Evolutionary conservation across 2,113 vertebrate species (phyloP), one percentile per base, ranked within the genome.

Genomic region (Dicaeum eximium): DNA sequence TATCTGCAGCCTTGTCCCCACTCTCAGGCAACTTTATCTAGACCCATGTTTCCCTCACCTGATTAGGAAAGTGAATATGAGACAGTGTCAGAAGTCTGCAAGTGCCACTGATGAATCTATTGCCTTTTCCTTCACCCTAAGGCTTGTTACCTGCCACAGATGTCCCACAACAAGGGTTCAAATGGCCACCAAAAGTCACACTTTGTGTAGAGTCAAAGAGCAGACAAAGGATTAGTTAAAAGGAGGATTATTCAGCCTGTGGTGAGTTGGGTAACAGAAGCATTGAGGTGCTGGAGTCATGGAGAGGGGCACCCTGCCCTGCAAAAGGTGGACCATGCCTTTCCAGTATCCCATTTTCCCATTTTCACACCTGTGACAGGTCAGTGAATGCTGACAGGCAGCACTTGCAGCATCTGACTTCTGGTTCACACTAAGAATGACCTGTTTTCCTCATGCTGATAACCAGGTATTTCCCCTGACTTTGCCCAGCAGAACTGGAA

Each of bases 81-180:
- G 91, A 40, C 72, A 56, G 21, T 88, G 95, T 95, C 92, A 95
- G 82, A 85, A 92, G 51, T 22, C 72, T 83, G 80, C 80, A 94
- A 91, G 96, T 12, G 94, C 86, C 88, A 64, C 0, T 96, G 96
- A 97, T 96, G 92, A 97, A 93, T 96, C 96, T 97, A 97, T 97
- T 94, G 92, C 95, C 67, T 92, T 97, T 92, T 74, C 56, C 56
- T 92, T 78, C 40, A 4, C 60, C 9, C 1, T 74, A 35, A 88
- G 64, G 24, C 82, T 94, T 86, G 79, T 90, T 88, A 84, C 90
- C 72, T 88, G 75, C 86, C 94, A 88, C 75, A 60, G 60, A 40
- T 31, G 61, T 92, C 88, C 60, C 82, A 74, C 57, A 56, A 18
- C 83, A 89, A 72, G 91, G 60, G 91, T 65, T 97, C 89, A 93